Evolutionary conservation across 2,797 vertebrate species (phyloP), one percentile per base, ranked within the genome.

Genomic region (Danio kyathit): DNA sequence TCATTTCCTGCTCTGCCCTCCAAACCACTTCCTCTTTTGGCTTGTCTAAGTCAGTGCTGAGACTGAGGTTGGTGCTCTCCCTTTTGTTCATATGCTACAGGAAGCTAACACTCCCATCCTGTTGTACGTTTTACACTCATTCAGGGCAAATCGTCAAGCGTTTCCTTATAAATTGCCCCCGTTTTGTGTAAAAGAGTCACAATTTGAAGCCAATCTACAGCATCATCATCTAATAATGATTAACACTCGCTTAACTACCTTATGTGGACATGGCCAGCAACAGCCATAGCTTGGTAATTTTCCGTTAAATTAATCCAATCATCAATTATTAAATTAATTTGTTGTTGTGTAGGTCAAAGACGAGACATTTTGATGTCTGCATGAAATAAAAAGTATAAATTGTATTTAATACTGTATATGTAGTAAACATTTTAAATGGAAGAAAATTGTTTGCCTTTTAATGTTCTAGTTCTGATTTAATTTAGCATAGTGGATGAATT

Each of bases 81-180:
- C 89, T 93, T 29, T 93, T 90, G 88, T 92, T 90, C 40, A 9
- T 72, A 76, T 78, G 85, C 84, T 84, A 73, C 89, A 92, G 92
- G 92, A 95, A 94, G 88, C 77, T 74, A 87, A 86, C 92, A 90
- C 92, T 77, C 92, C 93, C 91, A 93, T 94, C 92, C 92, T 93
- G 93, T 94, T 88, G 88, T 80, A 54, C 14, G 46, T 51, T 40
- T 64, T 49, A 4, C 6, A 44, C 17, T 67, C 64, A 38, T 74
- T 75, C 59, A 21, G 14, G 75, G 12, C 12, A 67, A 63, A 65
- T 64, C 11, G 8, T 66, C 44, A 16, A 76, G 38, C 1, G 1
- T 3, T 60, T n/a, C 60, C 19, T 49, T 3, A 9, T 76, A 52
- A 69, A 7, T 81, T 43, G 51, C 59, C 77, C 41, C 51, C 44